These are phyloP conservation scores for Brevipalpus yothersi DNA, from an alignment of 1,140 invertebrate genomes.

Conservation along the genomic window DNA sequence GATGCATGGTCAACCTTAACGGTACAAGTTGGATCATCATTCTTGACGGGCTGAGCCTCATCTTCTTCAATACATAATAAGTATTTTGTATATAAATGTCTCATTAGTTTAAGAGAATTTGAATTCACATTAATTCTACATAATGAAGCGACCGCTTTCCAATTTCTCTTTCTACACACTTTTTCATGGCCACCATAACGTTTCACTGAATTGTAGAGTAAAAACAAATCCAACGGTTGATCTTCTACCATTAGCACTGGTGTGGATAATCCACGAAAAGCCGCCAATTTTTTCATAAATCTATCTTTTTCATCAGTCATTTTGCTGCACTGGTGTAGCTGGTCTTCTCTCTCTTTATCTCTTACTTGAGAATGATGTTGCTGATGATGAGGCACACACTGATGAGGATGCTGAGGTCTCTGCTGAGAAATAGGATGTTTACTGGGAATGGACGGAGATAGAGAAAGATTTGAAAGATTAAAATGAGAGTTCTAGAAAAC, in stretches of 20 bases:
- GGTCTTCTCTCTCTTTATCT: no score
- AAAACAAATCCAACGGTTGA: slow-evolving; percentile 88
- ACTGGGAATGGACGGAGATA: neutral
- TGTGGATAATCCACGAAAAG: slow-evolving; percentile 65
- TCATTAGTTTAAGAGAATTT: slow-evolving; percentile 79
- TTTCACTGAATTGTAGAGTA: slow-evolving; percentile 77
- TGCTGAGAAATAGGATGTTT: neutral
- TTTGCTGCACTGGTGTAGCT: slow-evolving; percentile 24
- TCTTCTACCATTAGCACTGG: slow-evolving; percentile 91
- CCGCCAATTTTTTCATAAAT: slow-evolving; percentile 73
- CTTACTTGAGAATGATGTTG: neutral
- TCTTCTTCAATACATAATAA: slow-evolving; percentile 27
- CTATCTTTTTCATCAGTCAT: slow-evolving; percentile 75
- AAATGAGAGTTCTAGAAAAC: no score
- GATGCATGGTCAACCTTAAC: no score
- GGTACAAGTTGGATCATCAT: no score
- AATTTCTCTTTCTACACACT: slow-evolving; percentile 91
- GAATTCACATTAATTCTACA: slow-evolving; percentile 83
- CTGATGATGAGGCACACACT: slow-evolving; percentile 1
- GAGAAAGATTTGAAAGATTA: no score
- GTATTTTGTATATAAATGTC: slow-evolving; percentile 94
- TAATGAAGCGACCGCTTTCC: slow-evolving; percentile 86
- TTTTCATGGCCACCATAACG: slow-evolving; percentile 89
- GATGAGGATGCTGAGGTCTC: slow-evolving; percentile 1
- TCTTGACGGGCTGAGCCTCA: no score